phyloP scores from a whole-genome alignment of 2,888 invertebrate genomes.

The Melanotus villosus region DNA sequence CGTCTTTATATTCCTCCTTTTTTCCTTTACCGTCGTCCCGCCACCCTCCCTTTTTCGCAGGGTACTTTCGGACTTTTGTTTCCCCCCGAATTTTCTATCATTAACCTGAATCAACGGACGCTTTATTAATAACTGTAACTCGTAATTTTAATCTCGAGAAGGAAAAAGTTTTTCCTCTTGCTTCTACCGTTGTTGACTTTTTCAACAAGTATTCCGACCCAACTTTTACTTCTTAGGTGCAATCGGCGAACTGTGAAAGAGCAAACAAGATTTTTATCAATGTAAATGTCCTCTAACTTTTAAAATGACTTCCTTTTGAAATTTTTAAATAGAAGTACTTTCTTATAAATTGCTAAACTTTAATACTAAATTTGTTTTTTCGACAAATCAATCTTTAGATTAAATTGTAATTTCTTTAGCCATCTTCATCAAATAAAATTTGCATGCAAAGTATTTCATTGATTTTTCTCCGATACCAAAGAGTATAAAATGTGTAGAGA shows the following conservation, averaged over 20 bases:
- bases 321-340: background rate
- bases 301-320: background rate
- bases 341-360: background rate
- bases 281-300: background rate
- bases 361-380: no score
- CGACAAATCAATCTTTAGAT: no score
- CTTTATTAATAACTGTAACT: constrained; percentile 25
- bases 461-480: no score
- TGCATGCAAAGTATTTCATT: no score
- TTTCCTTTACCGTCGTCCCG: constrained; percentile 18
- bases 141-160: constrained; percentile 15
- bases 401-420: no score
- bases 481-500: no score
- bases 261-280: constrained; percentile 15
- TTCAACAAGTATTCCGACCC: background rate
- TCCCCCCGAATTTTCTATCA: constrained; percentile 17
- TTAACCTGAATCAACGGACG: constrained; percentile 24
- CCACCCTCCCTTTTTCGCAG: background rate
- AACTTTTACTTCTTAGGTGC: constrained; percentile 1
- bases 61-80: constrained; percentile 5
- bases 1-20: constrained; percentile 44
- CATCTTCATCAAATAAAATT: no score
- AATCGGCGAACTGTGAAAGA: background rate
- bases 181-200: background rate
- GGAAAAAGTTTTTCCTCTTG: background rate